Conservation (phyloP, 2,888 invertebrate genomes). For the Catocala sponsa region DNA sequence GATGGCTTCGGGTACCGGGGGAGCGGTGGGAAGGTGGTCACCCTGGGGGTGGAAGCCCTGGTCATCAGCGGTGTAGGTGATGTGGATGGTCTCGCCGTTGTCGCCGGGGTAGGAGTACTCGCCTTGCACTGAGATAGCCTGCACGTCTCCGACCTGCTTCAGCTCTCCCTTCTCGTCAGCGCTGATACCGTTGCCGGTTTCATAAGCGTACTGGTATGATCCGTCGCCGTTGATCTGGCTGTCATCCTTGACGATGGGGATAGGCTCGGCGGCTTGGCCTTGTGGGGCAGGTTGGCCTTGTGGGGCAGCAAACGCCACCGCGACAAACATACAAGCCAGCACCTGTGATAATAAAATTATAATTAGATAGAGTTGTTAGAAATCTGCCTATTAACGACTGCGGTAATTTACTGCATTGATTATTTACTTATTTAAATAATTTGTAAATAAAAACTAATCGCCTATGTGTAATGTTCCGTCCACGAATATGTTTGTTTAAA, state of each 20-base stretch:
- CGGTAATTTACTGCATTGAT: conserved; percentile 14
- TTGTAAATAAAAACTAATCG: conserved; percentile 32
- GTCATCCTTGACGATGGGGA: conserved; percentile 88
- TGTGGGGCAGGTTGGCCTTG: conserved; percentile 74
- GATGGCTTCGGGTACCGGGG: conserved; percentile 91
- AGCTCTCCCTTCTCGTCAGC: conserved; percentile 89
- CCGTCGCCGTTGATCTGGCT: conserved; percentile 89
- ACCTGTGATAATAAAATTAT: conserved; percentile 64
- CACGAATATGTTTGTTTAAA: conserved; percentile 8
- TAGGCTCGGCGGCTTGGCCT: conserved; percentile 69
- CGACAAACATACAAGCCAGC: conserved; percentile 72
- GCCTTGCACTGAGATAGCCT: conserved; percentile 89
- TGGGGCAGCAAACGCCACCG: conserved; percentile 74
- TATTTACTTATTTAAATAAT: conserved; percentile 39
- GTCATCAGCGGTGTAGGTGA: conserved; percentile 91
- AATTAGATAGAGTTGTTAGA: conserved; percentile 9
- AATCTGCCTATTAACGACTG: neutral
- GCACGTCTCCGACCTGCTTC: conserved; percentile 88
- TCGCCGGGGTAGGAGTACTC: conserved; percentile 90
- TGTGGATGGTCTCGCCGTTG: conserved; percentile 88
- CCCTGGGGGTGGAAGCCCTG: conserved; percentile 91
- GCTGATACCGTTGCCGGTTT: conserved; percentile 90
- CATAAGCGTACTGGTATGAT: conserved; percentile 88
- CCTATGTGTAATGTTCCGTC: conserved; percentile 16
- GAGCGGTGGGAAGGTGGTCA: conserved; percentile 89